phyloP scores from a whole-genome alignment of 2,113 vertebrate genomes.

The Sterna hirundo region DNA sequence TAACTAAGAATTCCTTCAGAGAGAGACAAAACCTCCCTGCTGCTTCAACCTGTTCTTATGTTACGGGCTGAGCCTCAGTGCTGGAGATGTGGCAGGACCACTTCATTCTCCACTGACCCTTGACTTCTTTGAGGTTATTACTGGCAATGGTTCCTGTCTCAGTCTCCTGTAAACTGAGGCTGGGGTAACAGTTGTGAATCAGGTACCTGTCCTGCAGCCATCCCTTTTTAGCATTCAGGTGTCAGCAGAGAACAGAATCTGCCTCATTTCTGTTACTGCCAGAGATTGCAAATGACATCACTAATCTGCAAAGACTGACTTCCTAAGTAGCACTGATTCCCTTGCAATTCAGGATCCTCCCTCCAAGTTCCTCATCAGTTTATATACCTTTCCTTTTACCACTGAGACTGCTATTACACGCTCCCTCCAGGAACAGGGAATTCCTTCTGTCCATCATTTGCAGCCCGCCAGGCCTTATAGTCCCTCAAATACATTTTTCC shows the following conservation, averaged over 20 bases:
- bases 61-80: not conserved
- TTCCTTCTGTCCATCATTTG: not conserved
- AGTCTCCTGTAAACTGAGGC: not conserved
- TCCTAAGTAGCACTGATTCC: not conserved
- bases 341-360: not conserved
- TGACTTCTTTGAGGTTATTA: not conserved
- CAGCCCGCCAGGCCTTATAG: not conserved
- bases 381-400: not conserved
- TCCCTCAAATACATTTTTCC: not conserved
- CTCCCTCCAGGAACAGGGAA: not conserved
- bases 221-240: not conserved
- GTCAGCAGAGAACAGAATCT: not conserved
- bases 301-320: not conserved
- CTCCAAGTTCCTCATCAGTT: not conserved
- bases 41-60: not conserved
- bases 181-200: not conserved
- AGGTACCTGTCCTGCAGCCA: not conserved
- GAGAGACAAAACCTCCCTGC: not conserved
- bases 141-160: not conserved
- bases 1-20: not conserved
- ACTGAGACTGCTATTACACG: not conserved
- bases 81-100: not conserved
- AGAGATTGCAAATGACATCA: not conserved
- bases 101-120: not conserved
- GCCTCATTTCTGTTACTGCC: not conserved